These are phyloP conservation scores for Drosophila kuntzei DNA, from an alignment of 2,888 invertebrate species.

Conservation along the genomic window DNA sequence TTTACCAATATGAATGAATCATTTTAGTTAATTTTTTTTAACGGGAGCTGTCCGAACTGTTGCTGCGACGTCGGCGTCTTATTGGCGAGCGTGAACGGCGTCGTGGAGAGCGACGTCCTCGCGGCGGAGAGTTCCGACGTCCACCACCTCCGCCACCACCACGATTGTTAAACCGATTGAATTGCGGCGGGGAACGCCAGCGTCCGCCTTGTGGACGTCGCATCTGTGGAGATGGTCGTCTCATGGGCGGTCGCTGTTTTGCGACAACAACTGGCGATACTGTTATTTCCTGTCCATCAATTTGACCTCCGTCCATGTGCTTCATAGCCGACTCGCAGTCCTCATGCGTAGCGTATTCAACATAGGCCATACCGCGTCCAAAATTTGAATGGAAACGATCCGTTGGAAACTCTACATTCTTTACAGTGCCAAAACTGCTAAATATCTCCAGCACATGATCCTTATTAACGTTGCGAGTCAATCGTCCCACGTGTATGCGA, in stretches of 20 bases:
- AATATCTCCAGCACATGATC: constrained; percentile 97
- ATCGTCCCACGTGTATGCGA: constrained; percentile 96
- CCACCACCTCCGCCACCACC: constrained; percentile 78
- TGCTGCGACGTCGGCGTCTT: constrained; percentile 84
- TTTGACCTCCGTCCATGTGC: constrained; percentile 99
- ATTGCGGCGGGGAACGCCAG: constrained; percentile 84
- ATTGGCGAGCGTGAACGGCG: constrained; percentile 85
- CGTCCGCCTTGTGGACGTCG: constrained; percentile 83
- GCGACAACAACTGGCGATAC: constrained; percentile 96
- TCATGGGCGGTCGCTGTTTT: constrained; percentile 85
- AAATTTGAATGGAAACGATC: constrained; percentile 95
- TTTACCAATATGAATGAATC: constrained; percentile 25
- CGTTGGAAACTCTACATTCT: constrained; percentile 94
- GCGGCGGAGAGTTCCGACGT: constrained; percentile 79
- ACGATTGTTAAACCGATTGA: constrained; percentile 83
- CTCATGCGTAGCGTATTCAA: constrained; percentile 96
- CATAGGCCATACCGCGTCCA: constrained; percentile 97
- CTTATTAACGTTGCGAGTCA: constrained; percentile 96
- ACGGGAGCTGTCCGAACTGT: constrained; percentile 85
- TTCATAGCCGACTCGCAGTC: constrained; percentile 99
- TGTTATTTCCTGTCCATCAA: constrained; percentile 98
- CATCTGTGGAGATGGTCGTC: constrained; percentile 84
- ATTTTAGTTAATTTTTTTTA: constrained; percentile 27
- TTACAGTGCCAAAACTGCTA: constrained; percentile 93
- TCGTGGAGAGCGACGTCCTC: constrained; percentile 82